Evolutionary conservation across 2,888 invertebrate species (phyloP).

Genomic region (Scelioninae gen. 1): DNA sequence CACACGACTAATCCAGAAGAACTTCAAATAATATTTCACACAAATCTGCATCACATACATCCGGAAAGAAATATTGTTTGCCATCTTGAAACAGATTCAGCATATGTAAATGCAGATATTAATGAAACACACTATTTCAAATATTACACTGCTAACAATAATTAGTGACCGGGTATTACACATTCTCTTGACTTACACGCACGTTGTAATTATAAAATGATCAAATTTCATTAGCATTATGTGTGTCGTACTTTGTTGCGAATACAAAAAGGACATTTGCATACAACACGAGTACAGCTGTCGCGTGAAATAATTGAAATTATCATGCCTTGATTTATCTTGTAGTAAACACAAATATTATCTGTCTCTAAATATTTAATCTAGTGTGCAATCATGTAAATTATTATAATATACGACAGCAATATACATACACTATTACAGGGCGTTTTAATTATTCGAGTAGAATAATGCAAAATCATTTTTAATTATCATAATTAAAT

Average conservation of each 20-base stretch:
- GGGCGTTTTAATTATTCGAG: no score
- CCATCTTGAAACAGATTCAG: conserved; percentile 35
- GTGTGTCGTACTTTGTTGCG: conserved; percentile 29
- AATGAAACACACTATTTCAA: conserved; percentile 33
- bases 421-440: no score
- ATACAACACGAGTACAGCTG: conserved; percentile 50
- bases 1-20: no score
- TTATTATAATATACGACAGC: conserved; percentile 24
- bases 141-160: conserved; percentile 39
- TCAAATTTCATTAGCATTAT: conserved; percentile 49
- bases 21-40: no score
- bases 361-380: conserved; percentile 31
- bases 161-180: conserved; percentile 41
- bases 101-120: conserved; percentile 28
- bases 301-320: conserved; percentile 37
- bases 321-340: conserved; percentile 43
- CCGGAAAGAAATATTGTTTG: conserved; percentile 30
- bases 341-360: conserved; percentile 47
- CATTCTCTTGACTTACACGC: conserved; percentile 19
- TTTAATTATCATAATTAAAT: conserved; percentile 1
- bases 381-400: conserved; percentile 3
- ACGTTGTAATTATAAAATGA: conserved; percentile 49
- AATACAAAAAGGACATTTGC: conserved; percentile 52
- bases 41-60: no score
- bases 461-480: not conserved